These are phyloP conservation scores for Augochlorella aurata DNA, from an alignment of 2,888 invertebrate genomes.

Conservation along the genomic window DNA sequence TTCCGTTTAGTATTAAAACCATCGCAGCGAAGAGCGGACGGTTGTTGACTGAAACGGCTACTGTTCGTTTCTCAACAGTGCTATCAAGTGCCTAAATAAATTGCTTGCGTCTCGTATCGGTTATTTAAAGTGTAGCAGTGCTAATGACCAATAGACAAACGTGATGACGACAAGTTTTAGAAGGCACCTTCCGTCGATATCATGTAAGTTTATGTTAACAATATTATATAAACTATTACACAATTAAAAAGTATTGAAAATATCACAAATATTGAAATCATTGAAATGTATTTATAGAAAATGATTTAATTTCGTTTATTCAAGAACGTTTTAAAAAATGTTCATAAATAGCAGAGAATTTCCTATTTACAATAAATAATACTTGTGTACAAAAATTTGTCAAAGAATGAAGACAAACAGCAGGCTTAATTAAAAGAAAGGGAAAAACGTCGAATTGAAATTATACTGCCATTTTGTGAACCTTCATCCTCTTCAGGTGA, in stretches of 20 bases:
- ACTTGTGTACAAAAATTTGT: no score
- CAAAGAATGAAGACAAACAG: no score
- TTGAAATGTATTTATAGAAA: background rate
- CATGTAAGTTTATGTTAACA: background rate
- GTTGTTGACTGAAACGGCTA: background rate
- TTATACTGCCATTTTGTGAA: background rate
- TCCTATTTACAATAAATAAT: no score
- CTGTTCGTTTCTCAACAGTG: background rate
- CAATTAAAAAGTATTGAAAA: background rate
- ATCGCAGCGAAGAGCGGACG: background rate
- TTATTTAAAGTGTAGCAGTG: constrained; percentile 15
- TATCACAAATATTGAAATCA: background rate
- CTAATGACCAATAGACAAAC: background rate
- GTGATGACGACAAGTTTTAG: background rate
- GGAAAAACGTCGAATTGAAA: no score
- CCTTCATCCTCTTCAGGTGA: background rate
- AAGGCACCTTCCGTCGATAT: no score
- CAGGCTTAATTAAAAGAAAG: no score
- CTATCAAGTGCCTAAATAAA: background rate
- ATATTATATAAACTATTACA: background rate
- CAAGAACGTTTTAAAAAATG: no score
- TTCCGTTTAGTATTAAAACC: constrained; percentile 11
- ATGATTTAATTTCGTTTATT: no score
- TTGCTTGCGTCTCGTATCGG: background rate
- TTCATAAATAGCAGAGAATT: no score